These are phyloP conservation scores for Tachysurus vachellii DNA, from an alignment of 2,113 vertebrate genomes.

Conservation along the genomic window DNA sequence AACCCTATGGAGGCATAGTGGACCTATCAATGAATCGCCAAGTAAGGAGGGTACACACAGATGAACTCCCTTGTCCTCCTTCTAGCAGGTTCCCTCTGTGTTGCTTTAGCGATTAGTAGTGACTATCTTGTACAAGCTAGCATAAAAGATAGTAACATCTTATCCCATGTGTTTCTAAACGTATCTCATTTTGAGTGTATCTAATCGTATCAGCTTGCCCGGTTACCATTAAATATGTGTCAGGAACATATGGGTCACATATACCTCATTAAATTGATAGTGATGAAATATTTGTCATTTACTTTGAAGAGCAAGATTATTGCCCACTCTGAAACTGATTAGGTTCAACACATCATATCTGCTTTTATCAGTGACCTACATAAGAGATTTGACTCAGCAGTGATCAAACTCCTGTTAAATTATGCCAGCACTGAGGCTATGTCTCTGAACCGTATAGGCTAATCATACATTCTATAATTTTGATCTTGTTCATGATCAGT, in stretches of 20 bases:
- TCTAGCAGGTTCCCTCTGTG: no score
- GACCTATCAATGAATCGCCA: no score
- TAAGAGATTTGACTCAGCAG: conserved; percentile 13
- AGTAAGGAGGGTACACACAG: no score
- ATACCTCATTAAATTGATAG: neutral
- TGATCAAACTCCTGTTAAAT: conserved; percentile 12
- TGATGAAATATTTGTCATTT: conserved; percentile 4
- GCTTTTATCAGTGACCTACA: conserved; percentile 32
- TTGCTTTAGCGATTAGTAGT: no score
- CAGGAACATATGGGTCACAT: conserved; percentile 5
- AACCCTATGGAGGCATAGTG: no score
- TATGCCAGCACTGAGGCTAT: conserved; percentile 7
- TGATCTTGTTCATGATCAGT: neutral
- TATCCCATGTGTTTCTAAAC: no score
- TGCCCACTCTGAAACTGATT: neutral
- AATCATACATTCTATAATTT: conserved; percentile 14
- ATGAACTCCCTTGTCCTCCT: no score
- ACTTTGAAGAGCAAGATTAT: neutral
- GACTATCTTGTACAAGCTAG: no score
- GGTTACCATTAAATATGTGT: neutral
- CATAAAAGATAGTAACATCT: no score
- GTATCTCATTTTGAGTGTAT: neutral
- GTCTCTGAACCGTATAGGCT: neutral
- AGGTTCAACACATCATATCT: neutral
- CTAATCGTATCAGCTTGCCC: neutral